A percentile compares a stretch with the other conserved stretches of the same genome.
Evolutionary conservation across 2,797 vertebrate species (phyloP).

Genomic region (Smutsia temminckii): DNA sequence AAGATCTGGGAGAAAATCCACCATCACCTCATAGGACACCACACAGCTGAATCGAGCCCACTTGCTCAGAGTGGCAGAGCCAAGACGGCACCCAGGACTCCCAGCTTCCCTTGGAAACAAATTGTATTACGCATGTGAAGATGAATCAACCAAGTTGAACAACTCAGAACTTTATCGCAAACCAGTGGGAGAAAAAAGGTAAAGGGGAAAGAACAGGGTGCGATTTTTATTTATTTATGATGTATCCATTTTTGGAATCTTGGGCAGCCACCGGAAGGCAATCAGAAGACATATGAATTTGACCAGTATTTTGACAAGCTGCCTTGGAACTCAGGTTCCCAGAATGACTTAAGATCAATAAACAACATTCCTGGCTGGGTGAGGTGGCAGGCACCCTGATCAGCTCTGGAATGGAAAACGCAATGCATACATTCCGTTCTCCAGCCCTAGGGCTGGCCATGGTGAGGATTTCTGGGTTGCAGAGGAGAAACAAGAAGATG

Average conservation of each 20-base stretch:
- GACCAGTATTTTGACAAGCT: conserved; percentile 72
- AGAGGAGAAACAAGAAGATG: background rate
- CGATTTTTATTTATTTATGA: conserved; percentile 52
- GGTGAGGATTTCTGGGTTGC: conserved; percentile 40
- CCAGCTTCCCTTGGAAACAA: background rate
- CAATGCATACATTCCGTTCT: conserved; percentile 26
- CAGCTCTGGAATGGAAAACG: conserved; percentile 49
- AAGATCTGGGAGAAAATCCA: background rate
- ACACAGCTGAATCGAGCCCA: background rate
- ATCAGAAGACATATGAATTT: conserved; percentile 67
- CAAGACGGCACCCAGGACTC: background rate
- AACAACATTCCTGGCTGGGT: conserved; percentile 63
- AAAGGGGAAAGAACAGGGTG: background rate
- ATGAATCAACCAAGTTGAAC: background rate
- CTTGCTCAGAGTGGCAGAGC: background rate
- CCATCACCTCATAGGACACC: background rate
- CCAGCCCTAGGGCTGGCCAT: background rate
- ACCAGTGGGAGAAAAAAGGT: conserved; percentile 32
- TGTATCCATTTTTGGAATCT: conserved; percentile 48
- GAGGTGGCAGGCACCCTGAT: conserved; percentile 27
- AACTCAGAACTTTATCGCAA: background rate
- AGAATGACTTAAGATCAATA: conserved; percentile 77
- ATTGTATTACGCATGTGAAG: background rate
- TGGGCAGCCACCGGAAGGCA: conserved; percentile 15
- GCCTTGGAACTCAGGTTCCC: conserved; percentile 63